Base-by-base conservation (phyloP, 2,113 vertebrate species). In the Gila orcuttii region DNA sequence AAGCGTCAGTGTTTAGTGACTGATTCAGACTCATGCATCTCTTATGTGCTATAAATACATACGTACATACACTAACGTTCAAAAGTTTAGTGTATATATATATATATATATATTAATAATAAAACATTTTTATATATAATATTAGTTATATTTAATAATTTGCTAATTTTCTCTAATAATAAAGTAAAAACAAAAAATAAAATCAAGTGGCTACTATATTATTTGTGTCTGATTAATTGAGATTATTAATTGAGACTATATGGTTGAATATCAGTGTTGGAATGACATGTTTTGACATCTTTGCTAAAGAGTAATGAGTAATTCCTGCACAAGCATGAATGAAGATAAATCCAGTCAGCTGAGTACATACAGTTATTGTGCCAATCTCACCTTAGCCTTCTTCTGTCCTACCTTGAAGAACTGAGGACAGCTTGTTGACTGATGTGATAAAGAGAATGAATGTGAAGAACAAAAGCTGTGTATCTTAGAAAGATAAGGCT, bases 391-490 rank as follows among this genome's bases (percentile, higher is more conserved):
- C 23, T 13, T n/a, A 10, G 7, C 60, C 45, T 11, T 66, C 45
- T 15, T 33, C 21, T 55, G 31, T 55, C 45, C 33, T 2, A 0
- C 13, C 80, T 36, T 31, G 19, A 82, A 23, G 2, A 69, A 55
- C 60, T 50, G 17, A 42, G 0, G 36, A 59, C 1, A 23, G n/a
- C 83, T 15, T 60, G 39, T 64, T 62, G 84, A 85, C n/a, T 21
- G 45, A 50, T 64, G 31, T 78, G 59, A 79, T 69, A 69, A 78
- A 66, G 28, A 19, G 60, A 85, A 36, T 85, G 21, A 68, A 21
- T 23, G 79, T 25, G 57, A 66, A 21, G 42, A 59, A 79, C 59
- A 69, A 68, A 82, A 52, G 62, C 62, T 50, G 4, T 33, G 31
- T 69, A 69, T 82, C 62, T 69, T 0, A 45, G 17, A 50, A 81